Percentiles rank a stretch among this genome's conserved stretches.
These are phyloP conservation scores for Seriola rivoliana DNA, from an alignment of 2,113 vertebrate genomes.

Conservation along the genomic window DNA sequence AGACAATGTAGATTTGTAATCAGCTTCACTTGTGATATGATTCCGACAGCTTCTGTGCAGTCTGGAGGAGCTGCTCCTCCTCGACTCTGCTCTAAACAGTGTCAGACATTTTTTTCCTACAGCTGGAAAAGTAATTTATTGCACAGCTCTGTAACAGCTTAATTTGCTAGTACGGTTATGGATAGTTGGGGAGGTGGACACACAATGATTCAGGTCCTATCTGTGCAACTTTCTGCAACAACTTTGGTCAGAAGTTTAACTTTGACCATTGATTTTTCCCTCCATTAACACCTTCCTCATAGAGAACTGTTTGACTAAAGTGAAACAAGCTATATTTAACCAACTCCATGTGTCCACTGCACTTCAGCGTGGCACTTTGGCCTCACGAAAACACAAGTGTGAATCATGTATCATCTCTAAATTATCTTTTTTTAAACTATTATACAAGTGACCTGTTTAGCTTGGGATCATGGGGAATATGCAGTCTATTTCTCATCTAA, in stretches of 20 bases:
- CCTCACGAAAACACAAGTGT: conserved; percentile 52
- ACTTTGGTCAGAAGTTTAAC: conserved; percentile 23
- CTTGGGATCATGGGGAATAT: conserved; percentile 20
- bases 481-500: conserved; percentile 22
- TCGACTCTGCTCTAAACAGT: conserved; percentile 19
- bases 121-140: conserved; percentile 49
- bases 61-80: conserved; percentile 15
- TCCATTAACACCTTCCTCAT: conserved; percentile 26
- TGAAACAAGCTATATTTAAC: conserved; percentile 65
- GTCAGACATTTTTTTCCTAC: conserved; percentile 40
- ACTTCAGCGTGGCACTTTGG: conserved; percentile 47
- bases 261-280: conserved; percentile 6
- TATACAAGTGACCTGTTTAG: conserved; percentile 41
- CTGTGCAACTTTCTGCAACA: conserved; percentile 15
- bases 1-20: neutral
- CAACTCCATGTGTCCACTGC: conserved; percentile 41
- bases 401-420: conserved; percentile 44
- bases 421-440: conserved; percentile 20
- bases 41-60: conserved; percentile 10
- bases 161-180: conserved; percentile 18
- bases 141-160: conserved; percentile 9
- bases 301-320: conserved; percentile 40
- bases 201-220: conserved; percentile 18
- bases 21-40: conserved; percentile 10
- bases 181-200: neutral